Evolutionary conservation across 2,888 invertebrate genomes (phyloP).

Genomic region (Drosophila austrosaltans): DNA sequence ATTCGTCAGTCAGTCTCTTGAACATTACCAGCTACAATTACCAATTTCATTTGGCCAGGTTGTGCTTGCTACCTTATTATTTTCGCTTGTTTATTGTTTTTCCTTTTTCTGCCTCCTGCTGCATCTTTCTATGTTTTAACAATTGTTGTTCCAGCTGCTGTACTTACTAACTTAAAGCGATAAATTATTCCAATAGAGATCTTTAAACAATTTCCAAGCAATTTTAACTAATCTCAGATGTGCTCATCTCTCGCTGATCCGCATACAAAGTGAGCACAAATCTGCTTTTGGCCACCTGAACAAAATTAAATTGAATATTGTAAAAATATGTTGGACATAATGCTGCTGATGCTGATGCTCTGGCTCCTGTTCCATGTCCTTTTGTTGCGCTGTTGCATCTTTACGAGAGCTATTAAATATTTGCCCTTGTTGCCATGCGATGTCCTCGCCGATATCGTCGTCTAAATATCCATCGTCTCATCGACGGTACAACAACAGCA

Average conservation of each 20-base stretch:
- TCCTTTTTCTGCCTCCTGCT: conserved; percentile 16
- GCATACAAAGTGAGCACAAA: conserved; percentile 44
- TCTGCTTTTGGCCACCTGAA: conserved; percentile 49
- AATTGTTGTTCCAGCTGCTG: neutral
- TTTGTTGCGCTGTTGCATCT: conserved; percentile 40
- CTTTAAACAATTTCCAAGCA: neutral
- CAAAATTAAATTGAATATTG: conserved; percentile 75
- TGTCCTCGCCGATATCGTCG: conserved; percentile 48
- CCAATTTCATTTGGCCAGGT: conserved; percentile 48
- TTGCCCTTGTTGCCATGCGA: conserved; percentile 47
- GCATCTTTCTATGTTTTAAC: neutral
- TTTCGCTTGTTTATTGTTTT: conserved; percentile 42
- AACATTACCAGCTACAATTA: conserved; percentile 39
- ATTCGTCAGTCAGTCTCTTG: conserved; percentile 15
- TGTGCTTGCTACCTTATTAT: conserved; percentile 34
- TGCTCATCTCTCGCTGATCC: conserved; percentile 52
- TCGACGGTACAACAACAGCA: conserved; percentile 50
- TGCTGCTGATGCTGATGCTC: conserved; percentile 45
- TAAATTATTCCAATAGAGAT: no score
- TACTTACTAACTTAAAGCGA: neutral
- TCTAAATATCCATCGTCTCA: conserved; percentile 68
- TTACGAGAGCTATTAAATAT: conserved; percentile 70
- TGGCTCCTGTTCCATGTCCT: conserved; percentile 30
- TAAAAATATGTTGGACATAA: conserved; percentile 74
- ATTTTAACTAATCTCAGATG: conserved; percentile 22